phyloP scores from a whole-genome alignment of 2,888 invertebrate genomes.

The Automeris io region DNA sequence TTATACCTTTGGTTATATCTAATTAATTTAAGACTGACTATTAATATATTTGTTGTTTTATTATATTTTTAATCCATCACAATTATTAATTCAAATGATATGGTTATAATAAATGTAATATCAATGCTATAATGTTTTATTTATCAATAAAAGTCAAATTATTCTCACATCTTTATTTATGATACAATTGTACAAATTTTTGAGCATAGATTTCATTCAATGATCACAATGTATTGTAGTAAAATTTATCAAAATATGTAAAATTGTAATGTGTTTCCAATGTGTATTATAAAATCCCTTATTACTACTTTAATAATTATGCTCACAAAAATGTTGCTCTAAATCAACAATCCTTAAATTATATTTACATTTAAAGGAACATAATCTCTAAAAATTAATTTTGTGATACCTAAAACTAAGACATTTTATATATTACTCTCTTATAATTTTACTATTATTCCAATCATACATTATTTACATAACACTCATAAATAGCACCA shows the following conservation, averaged over 20 bases:
- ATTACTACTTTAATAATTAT: too few relatives aligned
- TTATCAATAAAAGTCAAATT: neutral
- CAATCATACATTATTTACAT: constrained; percentile 1
- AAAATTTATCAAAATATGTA: constrained; percentile 16
- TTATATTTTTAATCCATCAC: neutral
- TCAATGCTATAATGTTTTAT: too few relatives aligned
- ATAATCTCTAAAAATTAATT: neutral
- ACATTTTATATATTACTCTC: constrained; percentile 2
- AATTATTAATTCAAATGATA: neutral
- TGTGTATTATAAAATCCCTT: neutral
- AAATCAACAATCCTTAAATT: neutral
- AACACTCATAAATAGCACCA: neutral
- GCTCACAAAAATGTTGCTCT: neutral
- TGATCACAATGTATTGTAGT: constrained; percentile 17
- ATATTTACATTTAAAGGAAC: constrained; percentile 4
- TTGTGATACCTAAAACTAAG: neutral
- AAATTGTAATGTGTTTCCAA: neutral
- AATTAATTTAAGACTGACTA: neutral
- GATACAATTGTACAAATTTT: constrained; percentile 31
- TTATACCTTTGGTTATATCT: neutral
- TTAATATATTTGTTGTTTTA: neutral
- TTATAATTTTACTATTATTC: constrained; percentile 1
- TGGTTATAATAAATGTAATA: neutral
- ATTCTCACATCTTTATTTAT: constrained; percentile 13
- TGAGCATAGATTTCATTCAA: constrained; percentile 22